Percentiles rank a stretch among this genome's conserved stretches.
Conservation (phyloP, 2,888 invertebrate genomes). For the Drosophila seclusa region DNA sequence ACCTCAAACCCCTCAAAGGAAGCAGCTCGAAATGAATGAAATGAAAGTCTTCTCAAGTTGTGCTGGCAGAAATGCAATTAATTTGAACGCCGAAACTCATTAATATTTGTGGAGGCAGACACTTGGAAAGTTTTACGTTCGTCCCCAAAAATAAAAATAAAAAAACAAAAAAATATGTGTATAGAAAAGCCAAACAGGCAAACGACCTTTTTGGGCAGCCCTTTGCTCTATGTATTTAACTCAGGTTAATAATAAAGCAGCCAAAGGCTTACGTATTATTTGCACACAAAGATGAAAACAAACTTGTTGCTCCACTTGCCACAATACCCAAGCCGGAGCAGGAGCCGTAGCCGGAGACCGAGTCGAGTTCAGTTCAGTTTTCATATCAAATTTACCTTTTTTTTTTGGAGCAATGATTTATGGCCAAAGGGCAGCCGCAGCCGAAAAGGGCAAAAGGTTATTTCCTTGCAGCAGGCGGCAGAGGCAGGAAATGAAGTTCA, state of each 20-base stretch:
- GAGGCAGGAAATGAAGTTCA: constrained; percentile 77
- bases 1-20: constrained; percentile 31
- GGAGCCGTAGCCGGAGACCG: not conserved
- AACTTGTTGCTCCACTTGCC: constrained; percentile 72
- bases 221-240: constrained; percentile 68
- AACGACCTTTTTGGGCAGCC: constrained; percentile 55
- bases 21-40: constrained; percentile 43
- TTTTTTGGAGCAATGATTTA: constrained; percentile 72
- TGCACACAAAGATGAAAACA: constrained; percentile 76
- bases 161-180: not conserved
- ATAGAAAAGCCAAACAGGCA: constrained; percentile 11
- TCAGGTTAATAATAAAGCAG: constrained; percentile 76
- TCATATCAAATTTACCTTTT: constrained; percentile 68
- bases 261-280: constrained; percentile 71
- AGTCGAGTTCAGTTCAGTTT: constrained; percentile 41
- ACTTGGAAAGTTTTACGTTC: constrained; percentile 53
- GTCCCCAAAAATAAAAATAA: constrained; percentile 10
- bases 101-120: constrained; percentile 74
- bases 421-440: constrained; percentile 67
- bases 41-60: constrained; percentile 56
- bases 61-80: constrained; percentile 68
- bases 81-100: constrained; percentile 79
- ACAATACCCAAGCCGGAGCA: not conserved
- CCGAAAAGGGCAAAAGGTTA: constrained; percentile 33
- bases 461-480: constrained; percentile 7